Evolutionary conservation across 2,113 vertebrate genomes (phyloP).

Genomic region (Brachypteracias leptosomus): DNA sequence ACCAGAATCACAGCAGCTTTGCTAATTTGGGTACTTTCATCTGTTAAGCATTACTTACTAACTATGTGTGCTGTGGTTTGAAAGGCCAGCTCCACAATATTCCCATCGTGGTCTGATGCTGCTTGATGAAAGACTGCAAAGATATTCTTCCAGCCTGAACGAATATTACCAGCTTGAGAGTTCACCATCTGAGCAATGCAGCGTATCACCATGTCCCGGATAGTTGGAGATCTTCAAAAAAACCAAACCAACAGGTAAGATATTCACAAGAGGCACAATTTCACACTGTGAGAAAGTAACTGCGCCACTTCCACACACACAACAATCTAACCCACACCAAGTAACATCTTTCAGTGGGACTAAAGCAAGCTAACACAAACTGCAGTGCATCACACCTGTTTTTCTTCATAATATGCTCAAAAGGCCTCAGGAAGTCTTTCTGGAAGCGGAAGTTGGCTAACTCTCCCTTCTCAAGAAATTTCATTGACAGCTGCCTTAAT

Average conservation of each 20-base stretch:
- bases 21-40: not conserved
- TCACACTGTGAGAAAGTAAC: not conserved
- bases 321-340: not conserved
- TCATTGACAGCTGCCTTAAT: constrained; percentile 96
- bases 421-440: constrained; percentile 96
- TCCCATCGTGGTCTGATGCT: constrained; percentile 90
- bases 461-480: constrained; percentile 97
- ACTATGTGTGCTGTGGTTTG: constrained; percentile 95
- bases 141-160: constrained; percentile 99
- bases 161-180: constrained; percentile 94
- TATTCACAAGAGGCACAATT: not conserved
- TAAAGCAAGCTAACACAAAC: not conserved
- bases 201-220: constrained; percentile 97
- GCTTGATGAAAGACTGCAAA: constrained; percentile 98
- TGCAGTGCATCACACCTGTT: constrained; percentile 82
- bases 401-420: constrained; percentile 99
- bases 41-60: constrained; percentile 79
- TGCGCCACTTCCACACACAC: not conserved
- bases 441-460: constrained; percentile 98
- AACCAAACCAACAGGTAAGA: not conserved
- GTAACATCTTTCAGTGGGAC: not conserved
- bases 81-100: constrained; percentile 95
- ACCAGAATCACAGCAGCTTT: not conserved
- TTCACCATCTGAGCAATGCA: constrained; percentile 98
- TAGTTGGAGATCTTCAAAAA: constrained; percentile 86